Base-by-base conservation (phyloP, 2,888 invertebrate species). In the Drosophila histrio region DNA sequence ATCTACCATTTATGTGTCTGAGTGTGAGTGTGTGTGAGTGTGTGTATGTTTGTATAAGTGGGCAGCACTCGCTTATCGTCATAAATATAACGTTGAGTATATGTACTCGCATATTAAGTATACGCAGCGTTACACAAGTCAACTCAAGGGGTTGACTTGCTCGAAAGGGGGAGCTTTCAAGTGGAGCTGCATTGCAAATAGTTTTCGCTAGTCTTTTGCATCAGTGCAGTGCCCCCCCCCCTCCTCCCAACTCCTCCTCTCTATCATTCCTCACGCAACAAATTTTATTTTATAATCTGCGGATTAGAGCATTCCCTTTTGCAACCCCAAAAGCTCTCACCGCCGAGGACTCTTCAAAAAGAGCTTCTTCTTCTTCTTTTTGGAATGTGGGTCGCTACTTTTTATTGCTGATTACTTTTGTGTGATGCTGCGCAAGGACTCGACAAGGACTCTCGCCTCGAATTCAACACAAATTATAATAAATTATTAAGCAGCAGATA, bases 1-100 rank as follows among this genome's bases (percentile, higher is more conserved):
- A 87, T 86, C 75, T 87, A 75, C 77, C 77, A 79, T 86, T 89
- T 86, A 87, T 65, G 38, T 43, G 41, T 53, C 60, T 71, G 71
- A 57, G 67, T 59, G 67, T 26, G 52, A 44, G 50, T 63, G 46
- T 47, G 62, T 30, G 43, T 47, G 44, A 22, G 47, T 34, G 28
- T 44, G 39, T 30, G 60, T 41, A 30, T 39, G 53, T 39, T 21
- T 52, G 30, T 57, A 9, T 46, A 57, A 53, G 60, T 60, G 63
- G 24, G 43, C 43, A 22, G 58, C 61, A 57, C 63, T 83, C 74
- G 67, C 70, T 74, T 78, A 87, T 77, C 82, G 64, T 72, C 79
- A 81, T 87, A 87, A 82, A 82, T 85, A 87, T 80, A 64, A 66
- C 39, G 60, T 44, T 53, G 72, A 53, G 61, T 62, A 53, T 66